phyloP scores from a whole-genome alignment of 2,113 vertebrate genomes.

The Hemiscyllium ocellatum region DNA sequence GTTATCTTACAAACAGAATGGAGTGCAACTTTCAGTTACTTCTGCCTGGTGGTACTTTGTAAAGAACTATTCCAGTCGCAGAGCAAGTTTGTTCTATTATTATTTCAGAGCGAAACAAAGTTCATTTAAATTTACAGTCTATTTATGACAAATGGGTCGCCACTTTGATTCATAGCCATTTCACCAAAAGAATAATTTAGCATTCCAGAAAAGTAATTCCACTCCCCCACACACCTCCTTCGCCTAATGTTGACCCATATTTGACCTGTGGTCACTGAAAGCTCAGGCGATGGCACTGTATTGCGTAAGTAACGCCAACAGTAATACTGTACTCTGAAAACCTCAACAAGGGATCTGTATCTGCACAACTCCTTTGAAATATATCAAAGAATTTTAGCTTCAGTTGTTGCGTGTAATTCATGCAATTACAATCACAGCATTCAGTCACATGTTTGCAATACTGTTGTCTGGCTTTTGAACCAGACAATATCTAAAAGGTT shows the following conservation, averaged over 20 bases:
- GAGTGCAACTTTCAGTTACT: neutral
- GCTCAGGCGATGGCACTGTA: neutral
- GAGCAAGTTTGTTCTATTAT: neutral
- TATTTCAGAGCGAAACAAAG: neutral
- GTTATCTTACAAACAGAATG: neutral
- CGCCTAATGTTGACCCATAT: neutral
- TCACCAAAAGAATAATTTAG: neutral
- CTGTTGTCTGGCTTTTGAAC: neutral
- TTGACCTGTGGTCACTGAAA: neutral
- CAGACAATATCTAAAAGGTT: neutral
- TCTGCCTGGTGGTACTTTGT: neutral
- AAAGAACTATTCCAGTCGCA: neutral
- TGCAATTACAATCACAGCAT: neutral
- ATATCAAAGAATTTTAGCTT: constrained; percentile 7
- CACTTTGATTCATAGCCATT: neutral
- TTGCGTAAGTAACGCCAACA: neutral
- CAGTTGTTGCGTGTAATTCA: neutral
- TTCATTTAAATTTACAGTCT: neutral
- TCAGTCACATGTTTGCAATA: neutral
- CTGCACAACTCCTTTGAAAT: neutral
- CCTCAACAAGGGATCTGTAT: neutral
- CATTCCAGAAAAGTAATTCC: neutral
- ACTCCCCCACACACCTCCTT: neutral
- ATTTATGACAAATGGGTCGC: neutral
- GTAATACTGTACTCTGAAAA: neutral